Percentiles rank a stretch among this genome's conserved stretches.
Conservation (phyloP, 2,797 vertebrate species). For the Micropoecilia bifurca region DNA sequence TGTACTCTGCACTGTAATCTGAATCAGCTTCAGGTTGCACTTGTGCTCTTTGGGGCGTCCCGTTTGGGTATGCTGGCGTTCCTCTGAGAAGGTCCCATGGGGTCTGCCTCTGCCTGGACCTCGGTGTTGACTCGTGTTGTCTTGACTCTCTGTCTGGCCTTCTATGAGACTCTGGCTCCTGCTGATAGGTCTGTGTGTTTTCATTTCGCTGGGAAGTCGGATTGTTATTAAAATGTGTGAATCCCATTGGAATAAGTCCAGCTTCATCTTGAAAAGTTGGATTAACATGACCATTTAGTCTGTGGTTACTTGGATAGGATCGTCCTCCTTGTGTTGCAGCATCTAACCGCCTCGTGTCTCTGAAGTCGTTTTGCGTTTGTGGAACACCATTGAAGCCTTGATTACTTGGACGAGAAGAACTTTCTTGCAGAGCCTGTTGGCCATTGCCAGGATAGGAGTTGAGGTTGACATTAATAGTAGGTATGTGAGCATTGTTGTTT, state of each 20-base stretch:
- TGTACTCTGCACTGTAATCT: constrained; percentile 49
- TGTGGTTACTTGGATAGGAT: constrained; percentile 15
- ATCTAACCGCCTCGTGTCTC: constrained; percentile 19
- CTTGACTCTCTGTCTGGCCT: constrained; percentile 31
- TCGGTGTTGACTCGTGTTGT: neutral
- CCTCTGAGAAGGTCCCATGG: constrained; percentile 77
- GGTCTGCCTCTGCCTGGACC: constrained; percentile 48
- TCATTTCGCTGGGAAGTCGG: constrained; percentile 43
- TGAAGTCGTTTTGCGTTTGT: constrained; percentile 31
- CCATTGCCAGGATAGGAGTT: constrained; percentile 63
- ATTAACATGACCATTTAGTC: constrained; percentile 8
- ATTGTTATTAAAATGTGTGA: constrained; percentile 59
- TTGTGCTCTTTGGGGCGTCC: constrained; percentile 15
- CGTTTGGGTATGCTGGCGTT: constrained; percentile 78
- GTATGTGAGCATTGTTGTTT: constrained; percentile 61
- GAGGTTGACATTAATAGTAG: constrained; percentile 80
- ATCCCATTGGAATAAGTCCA: constrained; percentile 64
- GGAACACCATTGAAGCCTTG: constrained; percentile 18
- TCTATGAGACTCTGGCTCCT: constrained; percentile 13
- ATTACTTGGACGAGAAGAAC: constrained; percentile 16
- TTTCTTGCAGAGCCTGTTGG: constrained; percentile 48
- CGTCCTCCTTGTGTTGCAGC: constrained; percentile 42
- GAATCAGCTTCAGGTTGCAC: constrained; percentile 34
- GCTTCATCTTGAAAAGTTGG: constrained; percentile 17
- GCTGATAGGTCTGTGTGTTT: constrained; percentile 63